Conservation (phyloP, 2,113 vertebrate species). For the Blennius ocellaris region DNA sequence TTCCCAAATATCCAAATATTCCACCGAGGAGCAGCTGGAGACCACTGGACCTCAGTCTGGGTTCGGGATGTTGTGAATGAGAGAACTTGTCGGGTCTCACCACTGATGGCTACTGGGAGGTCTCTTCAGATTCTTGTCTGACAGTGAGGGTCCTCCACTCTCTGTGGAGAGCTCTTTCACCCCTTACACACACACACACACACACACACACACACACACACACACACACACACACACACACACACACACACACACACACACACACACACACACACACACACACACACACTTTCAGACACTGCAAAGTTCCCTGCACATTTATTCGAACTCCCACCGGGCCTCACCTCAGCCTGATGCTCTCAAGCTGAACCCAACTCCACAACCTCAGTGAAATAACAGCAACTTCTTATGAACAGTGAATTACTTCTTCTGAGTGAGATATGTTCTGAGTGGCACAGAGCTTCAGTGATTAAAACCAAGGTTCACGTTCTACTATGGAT, state of each 20-base stretch:
- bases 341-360: no score
- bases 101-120: constrained; percentile 63
- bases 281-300: constrained; percentile 8
- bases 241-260: constrained; percentile 3
- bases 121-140: constrained; percentile 86
- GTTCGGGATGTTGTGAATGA: constrained; percentile 39
- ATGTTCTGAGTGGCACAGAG: no score
- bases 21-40: background rate
- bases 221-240: constrained; percentile 44
- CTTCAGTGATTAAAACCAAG: no score
- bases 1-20: no score
- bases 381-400: no score
- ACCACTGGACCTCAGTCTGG: background rate
- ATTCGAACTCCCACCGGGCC: no score
- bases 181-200: constrained; percentile 35
- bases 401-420: no score
- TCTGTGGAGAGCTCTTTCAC: constrained; percentile 80
- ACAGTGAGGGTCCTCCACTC: constrained; percentile 84
- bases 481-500: no score
- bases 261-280: constrained; percentile 38
- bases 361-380: no score
- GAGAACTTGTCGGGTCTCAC: constrained; percentile 54
- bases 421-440: no score
- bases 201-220: constrained; percentile 33
- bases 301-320: no score